phyloP scores from a whole-genome alignment of 2,797 vertebrate genomes.

The Linurgus olivaceus region DNA sequence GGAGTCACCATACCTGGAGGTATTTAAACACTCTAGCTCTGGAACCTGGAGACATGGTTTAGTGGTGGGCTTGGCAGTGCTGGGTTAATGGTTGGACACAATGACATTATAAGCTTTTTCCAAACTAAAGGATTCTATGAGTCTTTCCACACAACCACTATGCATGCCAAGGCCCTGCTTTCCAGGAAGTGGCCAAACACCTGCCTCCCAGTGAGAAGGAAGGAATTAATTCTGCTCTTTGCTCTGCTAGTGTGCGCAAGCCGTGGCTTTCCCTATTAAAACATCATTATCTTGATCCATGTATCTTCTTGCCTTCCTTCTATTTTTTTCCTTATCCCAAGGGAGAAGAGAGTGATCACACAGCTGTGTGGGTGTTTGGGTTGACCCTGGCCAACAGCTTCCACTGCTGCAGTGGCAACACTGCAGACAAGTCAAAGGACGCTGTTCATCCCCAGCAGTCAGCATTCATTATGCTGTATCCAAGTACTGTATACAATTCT shows the following conservation, averaged over 20 bases:
- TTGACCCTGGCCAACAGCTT: not conserved
- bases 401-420: not conserved
- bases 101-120: not conserved
- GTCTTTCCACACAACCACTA: not conserved
- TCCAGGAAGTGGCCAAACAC: not conserved
- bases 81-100: not conserved
- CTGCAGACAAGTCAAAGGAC: not conserved
- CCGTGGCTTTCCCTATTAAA: not conserved
- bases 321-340: not conserved
- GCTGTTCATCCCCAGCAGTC: not conserved
- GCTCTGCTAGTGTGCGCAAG: not conserved
- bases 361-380: not conserved
- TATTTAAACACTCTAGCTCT: not conserved
- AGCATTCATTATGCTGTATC: not conserved
- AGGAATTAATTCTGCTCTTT: not conserved
- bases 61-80: not conserved
- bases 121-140: fast-evolving
- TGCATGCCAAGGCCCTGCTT: not conserved
- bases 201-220: not conserved
- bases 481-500: fast-evolving
- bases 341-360: not conserved
- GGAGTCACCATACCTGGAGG: not conserved
- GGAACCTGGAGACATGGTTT: not conserved
- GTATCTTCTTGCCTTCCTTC: not conserved
- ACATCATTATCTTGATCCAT: not conserved